A percentile compares a stretch with the other conserved stretches of the same genome.
phyloP scores from a whole-genome alignment of 2,797 vertebrate genomes.

The Diceros bicornis region DNA sequence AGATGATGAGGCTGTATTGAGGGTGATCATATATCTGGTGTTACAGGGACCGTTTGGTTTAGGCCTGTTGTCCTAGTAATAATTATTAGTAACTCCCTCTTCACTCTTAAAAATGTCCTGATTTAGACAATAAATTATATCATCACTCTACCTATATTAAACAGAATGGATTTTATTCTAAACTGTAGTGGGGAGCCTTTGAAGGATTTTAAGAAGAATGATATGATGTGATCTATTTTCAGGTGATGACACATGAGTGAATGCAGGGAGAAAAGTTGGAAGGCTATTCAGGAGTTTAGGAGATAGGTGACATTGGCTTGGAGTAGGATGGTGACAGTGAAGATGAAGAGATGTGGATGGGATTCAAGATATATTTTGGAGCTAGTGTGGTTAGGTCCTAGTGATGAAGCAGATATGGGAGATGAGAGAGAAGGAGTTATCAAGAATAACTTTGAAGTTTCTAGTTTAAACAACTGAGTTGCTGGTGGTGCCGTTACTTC shows the following conservation, averaged over 20 bases:
- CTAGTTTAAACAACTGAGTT: not conserved
- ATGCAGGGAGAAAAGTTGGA: not conserved
- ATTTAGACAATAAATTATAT: not conserved
- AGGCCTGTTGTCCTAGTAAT: not conserved
- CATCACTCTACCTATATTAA: not conserved
- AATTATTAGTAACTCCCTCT: not conserved
- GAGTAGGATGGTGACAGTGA: not conserved
- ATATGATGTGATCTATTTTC: not conserved
- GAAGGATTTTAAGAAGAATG: not conserved
- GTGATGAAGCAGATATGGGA: not conserved
- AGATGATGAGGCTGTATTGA: not conserved
- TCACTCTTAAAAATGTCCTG: constrained; percentile 51
- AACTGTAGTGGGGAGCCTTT: not conserved
- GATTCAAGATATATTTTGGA: not conserved
- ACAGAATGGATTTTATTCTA: not conserved
- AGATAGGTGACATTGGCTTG: not conserved
- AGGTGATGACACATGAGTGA: not conserved
- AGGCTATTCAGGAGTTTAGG: not conserved
- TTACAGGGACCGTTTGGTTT: not conserved
- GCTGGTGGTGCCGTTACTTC: not conserved
- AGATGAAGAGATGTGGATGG: not conserved
- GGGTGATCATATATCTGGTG: not conserved
- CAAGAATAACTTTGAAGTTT: not conserved
- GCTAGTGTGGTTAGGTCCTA: not conserved
- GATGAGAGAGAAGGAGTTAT: not conserved